Conservation (phyloP, 2,888 invertebrate genomes). For the Selenia dentaria region DNA sequence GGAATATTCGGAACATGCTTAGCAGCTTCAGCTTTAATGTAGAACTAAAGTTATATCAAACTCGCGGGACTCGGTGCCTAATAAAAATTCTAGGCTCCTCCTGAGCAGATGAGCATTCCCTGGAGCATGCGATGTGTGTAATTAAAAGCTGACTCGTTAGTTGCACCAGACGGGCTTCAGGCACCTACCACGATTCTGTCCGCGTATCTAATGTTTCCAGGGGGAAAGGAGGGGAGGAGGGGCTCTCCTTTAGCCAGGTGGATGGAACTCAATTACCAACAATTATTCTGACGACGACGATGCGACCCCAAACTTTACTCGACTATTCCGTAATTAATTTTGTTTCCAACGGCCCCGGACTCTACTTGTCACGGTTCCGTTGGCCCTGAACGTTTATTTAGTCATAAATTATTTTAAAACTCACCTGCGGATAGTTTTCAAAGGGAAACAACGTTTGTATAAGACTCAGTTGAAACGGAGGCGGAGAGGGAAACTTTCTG, state of each 20-base stretch:
- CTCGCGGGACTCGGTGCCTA: slow-evolving; percentile 15
- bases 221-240: no score
- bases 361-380: slow-evolving; percentile 45
- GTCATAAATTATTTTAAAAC: slow-evolving; percentile 50
- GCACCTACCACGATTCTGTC: slow-evolving; percentile 33
- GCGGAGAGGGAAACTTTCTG: slow-evolving; percentile 72
- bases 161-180: slow-evolving; percentile 32
- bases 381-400: slow-evolving; percentile 46
- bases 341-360: slow-evolving; percentile 62
- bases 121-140: slow-evolving; percentile 41
- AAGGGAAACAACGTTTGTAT: slow-evolving; percentile 46
- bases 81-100: slow-evolving; percentile 35
- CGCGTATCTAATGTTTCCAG: slow-evolving; percentile 49
- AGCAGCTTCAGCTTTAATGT: slow-evolving; percentile 4
- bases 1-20: no score
- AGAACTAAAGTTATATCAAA: slow-evolving; percentile 11
- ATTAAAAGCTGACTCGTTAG: slow-evolving; percentile 53
- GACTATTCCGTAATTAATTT: slow-evolving; percentile 79
- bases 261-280: slow-evolving; percentile 77
- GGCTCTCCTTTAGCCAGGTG: slow-evolving; percentile 57
- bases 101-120: slow-evolving; percentile 35
- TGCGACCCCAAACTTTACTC: slow-evolving; percentile 68
- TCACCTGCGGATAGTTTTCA: slow-evolving; percentile 40
- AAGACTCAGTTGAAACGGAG: slow-evolving; percentile 68
- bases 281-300: slow-evolving; percentile 70